Evolutionary conservation across 2,888 invertebrate species (phyloP).

Genomic region (Drosophila nigricruria): DNA sequence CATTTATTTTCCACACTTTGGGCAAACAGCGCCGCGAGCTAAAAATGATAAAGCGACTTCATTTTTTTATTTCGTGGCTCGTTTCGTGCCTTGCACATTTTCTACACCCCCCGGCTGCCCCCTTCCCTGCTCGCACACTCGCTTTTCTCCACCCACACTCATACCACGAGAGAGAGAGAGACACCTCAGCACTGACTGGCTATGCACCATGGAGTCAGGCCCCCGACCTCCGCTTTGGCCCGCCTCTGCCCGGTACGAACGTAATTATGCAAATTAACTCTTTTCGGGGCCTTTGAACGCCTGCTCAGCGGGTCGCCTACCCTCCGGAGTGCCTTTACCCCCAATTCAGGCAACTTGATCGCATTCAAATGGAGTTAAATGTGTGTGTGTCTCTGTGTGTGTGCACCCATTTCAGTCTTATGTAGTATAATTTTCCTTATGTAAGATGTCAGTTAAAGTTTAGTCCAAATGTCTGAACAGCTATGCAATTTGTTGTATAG

Average conservation of each 20-base stretch:
- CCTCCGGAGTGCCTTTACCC: constrained; percentile 11
- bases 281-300: constrained; percentile 76
- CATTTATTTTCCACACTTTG: constrained; percentile 81
- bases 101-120: constrained; percentile 5
- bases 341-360: constrained; percentile 30
- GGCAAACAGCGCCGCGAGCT: constrained; percentile 75
- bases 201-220: constrained; percentile 59
- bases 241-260: constrained; percentile 35
- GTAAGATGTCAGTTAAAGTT: constrained; percentile 74
- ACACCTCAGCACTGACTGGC: constrained; percentile 21
- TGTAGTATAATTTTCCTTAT: constrained; percentile 63
- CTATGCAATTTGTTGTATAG: constrained; percentile 74
- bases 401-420: constrained; percentile 26
- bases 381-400: constrained; percentile 23
- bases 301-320: constrained; percentile 67
- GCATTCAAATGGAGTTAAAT: constrained; percentile 48
- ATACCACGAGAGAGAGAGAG: not conserved
- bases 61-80: constrained; percentile 67
- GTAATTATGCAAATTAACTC: constrained; percentile 80
- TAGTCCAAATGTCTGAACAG: constrained; percentile 44
- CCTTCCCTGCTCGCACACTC: not conserved
- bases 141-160: constrained; percentile 36
- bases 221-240: constrained; percentile 7
- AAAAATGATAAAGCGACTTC: constrained; percentile 81
- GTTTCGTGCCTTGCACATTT: constrained; percentile 65